Base-by-base conservation (phyloP, 1,140 invertebrate species). In the Drosophila bifasciata region DNA sequence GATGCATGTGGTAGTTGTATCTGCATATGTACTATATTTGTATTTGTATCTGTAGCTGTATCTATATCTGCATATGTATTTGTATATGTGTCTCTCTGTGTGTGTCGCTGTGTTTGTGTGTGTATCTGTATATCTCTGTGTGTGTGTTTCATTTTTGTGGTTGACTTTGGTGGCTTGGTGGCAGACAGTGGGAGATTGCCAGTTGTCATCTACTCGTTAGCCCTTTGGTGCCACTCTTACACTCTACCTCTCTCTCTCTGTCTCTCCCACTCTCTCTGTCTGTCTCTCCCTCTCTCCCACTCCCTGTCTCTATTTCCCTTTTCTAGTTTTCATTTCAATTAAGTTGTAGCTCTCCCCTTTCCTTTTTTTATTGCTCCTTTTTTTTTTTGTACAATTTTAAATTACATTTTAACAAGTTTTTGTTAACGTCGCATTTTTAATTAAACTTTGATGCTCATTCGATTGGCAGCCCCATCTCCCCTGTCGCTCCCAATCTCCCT, bases 391-490 rank as follows among this genome's bases (percentile, higher is more conserved):
- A n/a, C 62, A 70, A 74, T 86, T 81, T 63, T 52, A 64, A 80
- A 86, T 81, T 86, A 78, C 59, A 71, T 72, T 78, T 81, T 78
- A 76, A 86, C 57, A 71, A 66, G 9, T 64, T 66, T 76, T 72
- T 58, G 25, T 19, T 48, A 59, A 53, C 25, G 7, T n/a, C 19
- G 61, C 50, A 76, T 67, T 84, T 84, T 76, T 79, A 79, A 79
- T 79, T 85, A 76, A 85, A 79, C 72, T 48, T 73, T 84, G 79
- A 84, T 76, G 61, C n/a, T 41, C 49, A 17, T 46, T 53, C 53
- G 50, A 52, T 64, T 60, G n/a, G 40, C 46, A 23, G 25, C 9
- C n/a, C n/a, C n/a, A n/a, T n/a, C n/a, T n/a, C n/a, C n/a, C n/a
- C 15, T 50, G 28, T 21, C 13, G 23, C 48, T 25, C 45, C 15